Percentiles rank a stretch among this genome's conserved stretches.
Conservation (phyloP, 2,113 vertebrate genomes). For the Pogona vitticeps region DNA sequence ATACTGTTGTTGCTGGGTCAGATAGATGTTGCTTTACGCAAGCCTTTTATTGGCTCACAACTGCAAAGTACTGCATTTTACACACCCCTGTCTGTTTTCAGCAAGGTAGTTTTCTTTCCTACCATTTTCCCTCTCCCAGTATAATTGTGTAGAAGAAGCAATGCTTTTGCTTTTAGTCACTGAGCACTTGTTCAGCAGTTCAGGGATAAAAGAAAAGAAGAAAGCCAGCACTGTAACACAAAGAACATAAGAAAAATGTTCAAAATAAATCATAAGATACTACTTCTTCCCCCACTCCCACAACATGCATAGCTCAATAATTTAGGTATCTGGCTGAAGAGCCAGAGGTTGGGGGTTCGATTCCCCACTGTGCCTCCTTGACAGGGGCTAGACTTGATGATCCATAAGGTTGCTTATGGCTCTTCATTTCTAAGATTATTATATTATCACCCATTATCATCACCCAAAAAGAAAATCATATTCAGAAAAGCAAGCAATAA, state of each 20-base stretch:
- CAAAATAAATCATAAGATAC: slow-evolving; percentile 53
- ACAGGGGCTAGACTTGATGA: too few species aligned
- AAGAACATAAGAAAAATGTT: slow-evolving; percentile 50
- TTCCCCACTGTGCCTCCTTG: too few species aligned
- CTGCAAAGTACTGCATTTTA: slow-evolving; percentile 55
- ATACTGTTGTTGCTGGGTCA: slow-evolving; percentile 58
- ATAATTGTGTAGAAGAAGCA: slow-evolving; percentile 49
- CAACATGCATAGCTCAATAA: too few species aligned
- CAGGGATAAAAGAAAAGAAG: slow-evolving; percentile 37
- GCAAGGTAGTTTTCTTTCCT: slow-evolving; percentile 43
- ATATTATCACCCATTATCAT: too few species aligned
- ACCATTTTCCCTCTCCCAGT: slow-evolving; percentile 37
- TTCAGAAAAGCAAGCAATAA: slow-evolving; percentile 55
- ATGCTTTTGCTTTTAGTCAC: slow-evolving; percentile 49
- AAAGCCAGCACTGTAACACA: slow-evolving; percentile 49
- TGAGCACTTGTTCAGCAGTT: slow-evolving; percentile 54
- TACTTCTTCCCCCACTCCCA: neutral
- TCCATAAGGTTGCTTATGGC: too few species aligned
- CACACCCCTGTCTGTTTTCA: slow-evolving; percentile 42
- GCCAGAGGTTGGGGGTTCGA: too few species aligned
- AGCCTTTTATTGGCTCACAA: slow-evolving; percentile 46
- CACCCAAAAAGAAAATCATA: too few species aligned
- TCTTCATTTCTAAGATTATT: neutral
- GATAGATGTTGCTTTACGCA: slow-evolving; percentile 58
- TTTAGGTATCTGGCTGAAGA: too few species aligned